Evolutionary conservation across 2,888 invertebrate genomes (phyloP).

Genomic region (Tetramorium bicarinatum): DNA sequence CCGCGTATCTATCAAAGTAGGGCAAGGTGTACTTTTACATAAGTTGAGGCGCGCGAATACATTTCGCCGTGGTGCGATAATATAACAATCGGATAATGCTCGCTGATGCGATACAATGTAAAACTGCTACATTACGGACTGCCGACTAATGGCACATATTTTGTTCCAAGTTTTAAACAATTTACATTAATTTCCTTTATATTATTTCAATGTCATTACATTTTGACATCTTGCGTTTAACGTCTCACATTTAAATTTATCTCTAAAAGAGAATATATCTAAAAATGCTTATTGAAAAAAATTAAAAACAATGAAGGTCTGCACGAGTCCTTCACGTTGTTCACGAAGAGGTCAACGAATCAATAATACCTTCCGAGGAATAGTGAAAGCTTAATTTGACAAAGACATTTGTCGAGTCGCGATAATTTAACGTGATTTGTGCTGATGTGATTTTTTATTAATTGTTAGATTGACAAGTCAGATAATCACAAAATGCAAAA

Average conservation of each 20-base stretch:
- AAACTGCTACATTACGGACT: background rate
- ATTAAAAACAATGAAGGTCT: background rate
- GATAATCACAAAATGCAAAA: slow-evolving; percentile 39
- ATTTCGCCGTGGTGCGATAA: slow-evolving; percentile 20
- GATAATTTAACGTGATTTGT: slow-evolving; percentile 44
- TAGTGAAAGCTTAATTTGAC: slow-evolving; percentile 6
- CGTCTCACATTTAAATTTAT: background rate
- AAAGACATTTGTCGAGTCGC: slow-evolving; percentile 12
- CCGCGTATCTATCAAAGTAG: slow-evolving; percentile 53
- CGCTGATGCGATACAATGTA: slow-evolving; percentile 4
- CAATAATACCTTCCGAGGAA: background rate
- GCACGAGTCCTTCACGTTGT: background rate
- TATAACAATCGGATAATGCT: slow-evolving; percentile 52
- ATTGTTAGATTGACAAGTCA: slow-evolving; percentile 28
- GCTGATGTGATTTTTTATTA: slow-evolving; percentile 42
- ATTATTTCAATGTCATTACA: background rate
- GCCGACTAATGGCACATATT: slow-evolving; percentile 19
- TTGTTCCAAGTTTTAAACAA: background rate
- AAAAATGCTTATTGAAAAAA: background rate
- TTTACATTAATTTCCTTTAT: background rate
- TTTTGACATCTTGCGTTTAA: background rate
- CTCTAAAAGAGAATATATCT: background rate
- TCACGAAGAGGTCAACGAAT: background rate
- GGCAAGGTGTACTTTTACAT: slow-evolving; percentile 45
- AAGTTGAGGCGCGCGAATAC: slow-evolving; percentile 44